These are phyloP conservation scores for Hydrotaea diabolus DNA, from an alignment of 2,888 invertebrate species.

Conservation along the genomic window DNA sequence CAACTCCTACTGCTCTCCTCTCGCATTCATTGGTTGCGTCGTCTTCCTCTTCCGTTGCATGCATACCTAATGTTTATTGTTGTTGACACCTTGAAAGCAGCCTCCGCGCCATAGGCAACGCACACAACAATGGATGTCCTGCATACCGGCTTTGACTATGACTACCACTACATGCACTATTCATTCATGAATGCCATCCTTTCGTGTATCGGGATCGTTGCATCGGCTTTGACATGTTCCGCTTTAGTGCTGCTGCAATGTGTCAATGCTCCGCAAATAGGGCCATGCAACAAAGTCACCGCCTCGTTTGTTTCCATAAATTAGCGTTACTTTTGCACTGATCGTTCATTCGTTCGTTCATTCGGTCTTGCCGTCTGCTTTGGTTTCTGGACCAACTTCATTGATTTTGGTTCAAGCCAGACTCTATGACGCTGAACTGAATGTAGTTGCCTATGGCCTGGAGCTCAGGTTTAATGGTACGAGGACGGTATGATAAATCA, in stretches of 20 bases:
- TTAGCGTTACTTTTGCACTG: constrained; percentile 70
- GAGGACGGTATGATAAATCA: constrained; percentile 15
- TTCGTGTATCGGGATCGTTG: neutral
- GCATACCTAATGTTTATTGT: constrained; percentile 58
- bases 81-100: constrained; percentile 60
- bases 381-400: constrained; percentile 72
- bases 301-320: constrained; percentile 68
- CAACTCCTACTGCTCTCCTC: constrained; percentile 5
- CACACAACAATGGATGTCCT: constrained; percentile 1
- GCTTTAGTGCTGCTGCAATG: constrained; percentile 13
- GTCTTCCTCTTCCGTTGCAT: constrained; percentile 34
- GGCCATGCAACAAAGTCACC: constrained; percentile 54
- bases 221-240: constrained; percentile 39
- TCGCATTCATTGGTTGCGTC: constrained; percentile 21
- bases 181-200: constrained; percentile 51
- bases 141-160: constrained; percentile 24
- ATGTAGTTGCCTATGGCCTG: neutral
- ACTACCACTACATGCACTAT: constrained; percentile 21
- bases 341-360: no score
- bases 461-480: neutral
- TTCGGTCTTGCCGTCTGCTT: constrained; percentile 51
- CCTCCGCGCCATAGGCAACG: constrained; percentile 56
- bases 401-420: constrained; percentile 50
- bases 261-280: constrained; percentile 44
- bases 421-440: constrained; percentile 47